Percentiles rank a stretch among this genome's conserved stretches.
phyloP scores from a whole-genome alignment of 2,888 invertebrate species.

The Abrostola triplasia region DNA sequence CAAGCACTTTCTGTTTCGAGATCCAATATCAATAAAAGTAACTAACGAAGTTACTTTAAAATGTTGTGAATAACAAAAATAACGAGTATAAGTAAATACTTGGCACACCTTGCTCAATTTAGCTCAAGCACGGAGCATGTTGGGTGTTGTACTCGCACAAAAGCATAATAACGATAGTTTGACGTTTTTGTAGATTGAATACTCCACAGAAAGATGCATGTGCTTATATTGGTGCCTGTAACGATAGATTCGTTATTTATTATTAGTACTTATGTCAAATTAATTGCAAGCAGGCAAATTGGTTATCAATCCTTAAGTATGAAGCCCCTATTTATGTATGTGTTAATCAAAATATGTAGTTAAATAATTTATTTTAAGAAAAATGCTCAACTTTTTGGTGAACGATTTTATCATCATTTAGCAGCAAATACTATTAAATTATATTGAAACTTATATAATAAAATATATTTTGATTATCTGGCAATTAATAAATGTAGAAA shows the following conservation, averaged over 20 bases:
- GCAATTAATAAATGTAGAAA: constrained; percentile 14
- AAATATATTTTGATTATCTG: constrained; percentile 15
- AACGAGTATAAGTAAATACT: constrained; percentile 41
- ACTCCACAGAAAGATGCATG: constrained; percentile 66
- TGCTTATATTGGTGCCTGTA: constrained; percentile 76
- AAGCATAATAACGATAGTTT: constrained; percentile 67
- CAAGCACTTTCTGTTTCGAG: constrained; percentile 67
- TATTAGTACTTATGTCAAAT: constrained; percentile 19
- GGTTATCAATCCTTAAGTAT: constrained; percentile 39
- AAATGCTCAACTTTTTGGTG: constrained; percentile 66
- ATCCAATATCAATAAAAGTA: constrained; percentile 44
- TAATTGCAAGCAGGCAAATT: constrained; percentile 41
- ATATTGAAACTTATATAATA: constrained; percentile 16
- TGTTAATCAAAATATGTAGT: constrained; percentile 42
- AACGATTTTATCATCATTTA: constrained; percentile 57
- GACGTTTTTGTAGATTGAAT: constrained; percentile 50
- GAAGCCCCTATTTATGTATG: constrained; percentile 44
- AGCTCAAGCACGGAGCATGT: constrained; percentile 75
- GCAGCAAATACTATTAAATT: constrained; percentile 46
- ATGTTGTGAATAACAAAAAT: constrained; percentile 48
- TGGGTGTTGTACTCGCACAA: constrained; percentile 80
- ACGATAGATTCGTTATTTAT: constrained; percentile 49
- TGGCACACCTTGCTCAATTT: constrained; percentile 78
- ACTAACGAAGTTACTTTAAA: constrained; percentile 47
- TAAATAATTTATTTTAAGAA: constrained; percentile 57